These are phyloP conservation scores for Yoshiicerus persimilis DNA, from an alignment of 1,140 invertebrate species.

Conservation along the genomic window DNA sequence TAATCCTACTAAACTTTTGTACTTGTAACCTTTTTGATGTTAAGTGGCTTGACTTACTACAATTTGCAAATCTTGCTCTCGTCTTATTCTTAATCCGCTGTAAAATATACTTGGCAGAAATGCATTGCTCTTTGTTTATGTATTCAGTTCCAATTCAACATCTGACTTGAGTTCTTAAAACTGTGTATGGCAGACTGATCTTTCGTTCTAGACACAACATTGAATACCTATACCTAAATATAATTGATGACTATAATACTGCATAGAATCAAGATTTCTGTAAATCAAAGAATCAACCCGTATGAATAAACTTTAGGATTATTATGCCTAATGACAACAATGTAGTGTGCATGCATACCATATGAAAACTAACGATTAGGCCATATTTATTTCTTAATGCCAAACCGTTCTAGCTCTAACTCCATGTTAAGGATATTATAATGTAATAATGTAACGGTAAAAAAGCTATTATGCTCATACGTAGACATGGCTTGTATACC, in stretches of 20 bases:
- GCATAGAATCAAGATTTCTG: background rate
- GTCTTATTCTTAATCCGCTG: background rate
- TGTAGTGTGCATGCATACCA: background rate
- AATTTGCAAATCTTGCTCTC: background rate
- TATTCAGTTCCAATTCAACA: background rate
- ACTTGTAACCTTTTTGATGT: background rate
- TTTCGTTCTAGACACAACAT: too few species aligned
- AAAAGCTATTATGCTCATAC: background rate
- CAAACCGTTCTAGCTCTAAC: background rate
- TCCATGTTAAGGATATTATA: background rate
- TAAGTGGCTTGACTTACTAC: background rate
- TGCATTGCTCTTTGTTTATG: background rate
- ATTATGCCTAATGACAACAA: background rate
- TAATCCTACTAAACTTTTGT: conserved; percentile 12
- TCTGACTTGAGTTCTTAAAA: background rate
- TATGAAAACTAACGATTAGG: background rate
- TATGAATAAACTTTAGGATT: background rate
- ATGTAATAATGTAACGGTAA: background rate
- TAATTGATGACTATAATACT: background rate
- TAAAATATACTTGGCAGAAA: background rate
- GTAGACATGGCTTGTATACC: background rate
- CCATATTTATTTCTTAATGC: background rate
- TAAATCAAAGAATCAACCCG: background rate
- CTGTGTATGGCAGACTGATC: too few species aligned
- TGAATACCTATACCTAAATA: background rate